A percentile compares a stretch with the other conserved stretches of the same genome.
These are phyloP conservation scores for Tetheella fluctuosa DNA, from an alignment of 2,888 invertebrate species.

Conservation along the genomic window DNA sequence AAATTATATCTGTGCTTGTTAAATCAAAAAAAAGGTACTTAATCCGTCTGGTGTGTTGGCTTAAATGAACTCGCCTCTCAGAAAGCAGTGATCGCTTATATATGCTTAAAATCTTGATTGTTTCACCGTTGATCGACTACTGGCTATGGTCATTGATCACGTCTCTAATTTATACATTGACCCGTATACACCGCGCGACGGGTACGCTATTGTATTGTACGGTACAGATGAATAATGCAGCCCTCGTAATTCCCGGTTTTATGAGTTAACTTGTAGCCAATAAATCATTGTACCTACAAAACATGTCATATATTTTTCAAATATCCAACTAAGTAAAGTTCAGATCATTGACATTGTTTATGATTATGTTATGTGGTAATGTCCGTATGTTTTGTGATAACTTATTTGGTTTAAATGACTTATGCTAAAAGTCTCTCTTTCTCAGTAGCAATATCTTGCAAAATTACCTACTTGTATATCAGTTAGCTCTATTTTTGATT, in stretches of 20 bases:
- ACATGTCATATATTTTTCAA: slow-evolving; percentile 38
- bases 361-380: too few species aligned
- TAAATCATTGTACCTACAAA: slow-evolving; percentile 48
- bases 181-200: slow-evolving; percentile 37
- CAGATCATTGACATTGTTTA: slow-evolving; percentile 37
- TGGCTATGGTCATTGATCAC: slow-evolving; percentile 43
- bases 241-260: slow-evolving; percentile 57
- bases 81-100: background rate
- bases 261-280: slow-evolving; percentile 49
- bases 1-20: too few species aligned
- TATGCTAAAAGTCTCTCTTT: background rate
- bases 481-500: too few species aligned
- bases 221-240: slow-evolving; percentile 63
- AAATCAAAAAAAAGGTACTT: too few species aligned
- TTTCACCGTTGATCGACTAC: slow-evolving; percentile 22
- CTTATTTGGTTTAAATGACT: background rate
- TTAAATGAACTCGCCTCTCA: too few species aligned
- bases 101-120: slow-evolving; percentile 12
- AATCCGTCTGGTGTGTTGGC: too few species aligned
- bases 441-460: too few species aligned
- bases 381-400: background rate
- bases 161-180: slow-evolving; percentile 54
- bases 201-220: slow-evolving; percentile 56
- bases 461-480: too few species aligned
- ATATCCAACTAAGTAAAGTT: slow-evolving; percentile 32